These are phyloP conservation scores for Pandemis cinnamomeana DNA, from an alignment of 2,888 invertebrate genomes.

Conservation along the genomic window DNA sequence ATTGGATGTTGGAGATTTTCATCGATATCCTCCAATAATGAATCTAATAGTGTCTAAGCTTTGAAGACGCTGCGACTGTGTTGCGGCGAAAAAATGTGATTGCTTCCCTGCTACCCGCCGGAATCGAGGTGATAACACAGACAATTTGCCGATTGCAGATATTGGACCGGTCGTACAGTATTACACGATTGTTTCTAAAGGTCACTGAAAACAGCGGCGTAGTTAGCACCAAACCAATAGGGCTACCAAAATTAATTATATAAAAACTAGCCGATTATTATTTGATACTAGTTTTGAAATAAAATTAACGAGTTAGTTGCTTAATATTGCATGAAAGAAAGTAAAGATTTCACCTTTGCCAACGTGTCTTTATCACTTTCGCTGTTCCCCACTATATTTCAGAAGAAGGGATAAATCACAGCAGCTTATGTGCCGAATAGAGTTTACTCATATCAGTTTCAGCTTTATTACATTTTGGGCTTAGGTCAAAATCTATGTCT, in stretches of 20 bases:
- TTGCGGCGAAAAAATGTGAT: constrained; percentile 61
- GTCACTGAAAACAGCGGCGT: background rate
- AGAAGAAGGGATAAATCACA: constrained; percentile 38
- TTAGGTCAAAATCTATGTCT: constrained; percentile 54
- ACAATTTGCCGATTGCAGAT: constrained; percentile 47
- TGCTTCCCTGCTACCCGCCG: constrained; percentile 45
- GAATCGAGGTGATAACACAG: constrained; percentile 47
- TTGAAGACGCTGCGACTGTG: constrained; percentile 58
- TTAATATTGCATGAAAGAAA: background rate
- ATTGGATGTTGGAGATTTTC: constrained; percentile 80
- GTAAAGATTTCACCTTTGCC: background rate
- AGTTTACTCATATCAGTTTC: constrained; percentile 43
- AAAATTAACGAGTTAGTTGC: background rate
- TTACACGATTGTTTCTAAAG: constrained; percentile 6
- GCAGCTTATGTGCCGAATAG: constrained; percentile 36
- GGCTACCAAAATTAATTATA: background rate
- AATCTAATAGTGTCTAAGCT: constrained; percentile 79
- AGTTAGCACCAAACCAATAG: background rate
- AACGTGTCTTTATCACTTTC: constrained; percentile 33
- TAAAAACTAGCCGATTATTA: background rate
- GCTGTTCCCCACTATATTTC: constrained; percentile 21
- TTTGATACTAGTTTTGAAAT: background rate
- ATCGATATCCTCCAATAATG: constrained; percentile 80
- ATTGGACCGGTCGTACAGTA: constrained; percentile 41
- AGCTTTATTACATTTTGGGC: constrained; percentile 47